These are phyloP conservation scores for Lasioglossum morio DNA, from an alignment of 2,888 invertebrate species.

Conservation along the genomic window DNA sequence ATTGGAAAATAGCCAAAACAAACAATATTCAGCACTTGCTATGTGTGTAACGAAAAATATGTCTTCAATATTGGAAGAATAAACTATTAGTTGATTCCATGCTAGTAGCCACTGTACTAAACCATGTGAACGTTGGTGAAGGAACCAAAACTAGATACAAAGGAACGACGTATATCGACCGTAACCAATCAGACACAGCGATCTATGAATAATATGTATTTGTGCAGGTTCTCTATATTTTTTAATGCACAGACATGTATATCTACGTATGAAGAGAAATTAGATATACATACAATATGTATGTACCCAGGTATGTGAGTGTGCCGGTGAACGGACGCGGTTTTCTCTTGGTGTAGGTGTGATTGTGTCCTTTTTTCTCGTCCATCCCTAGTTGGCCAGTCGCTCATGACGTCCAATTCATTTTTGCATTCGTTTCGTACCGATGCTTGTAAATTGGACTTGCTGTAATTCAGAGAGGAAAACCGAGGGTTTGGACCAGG, in stretches of 20 bases:
- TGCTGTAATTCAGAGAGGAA: constrained; percentile 77
- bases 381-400: constrained; percentile 36
- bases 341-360: not conserved
- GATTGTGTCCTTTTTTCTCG: constrained; percentile 37
- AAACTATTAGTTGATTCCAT: too few species aligned
- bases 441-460: constrained; percentile 78
- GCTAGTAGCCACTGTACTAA: too few species aligned
- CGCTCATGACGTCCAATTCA: constrained; percentile 78
- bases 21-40: too few species aligned
- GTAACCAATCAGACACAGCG: too few species aligned
- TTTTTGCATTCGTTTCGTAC: constrained; percentile 79
- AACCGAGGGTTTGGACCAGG: constrained; percentile 57
- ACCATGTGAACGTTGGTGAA: too few species aligned
- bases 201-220: not conserved
- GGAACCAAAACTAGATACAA: too few species aligned
- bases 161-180: too few species aligned
- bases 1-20: too few species aligned
- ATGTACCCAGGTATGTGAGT: not conserved
- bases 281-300: not conserved
- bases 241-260: not conserved
- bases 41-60: too few species aligned
- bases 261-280: too few species aligned
- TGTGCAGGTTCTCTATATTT: not conserved
- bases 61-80: too few species aligned
- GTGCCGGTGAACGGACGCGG: not conserved